Evolutionary conservation across 2,113 vertebrate species (phyloP), one percentile per base, ranked within the genome.

Genomic region (Chroicocephalus ridibundus): DNA sequence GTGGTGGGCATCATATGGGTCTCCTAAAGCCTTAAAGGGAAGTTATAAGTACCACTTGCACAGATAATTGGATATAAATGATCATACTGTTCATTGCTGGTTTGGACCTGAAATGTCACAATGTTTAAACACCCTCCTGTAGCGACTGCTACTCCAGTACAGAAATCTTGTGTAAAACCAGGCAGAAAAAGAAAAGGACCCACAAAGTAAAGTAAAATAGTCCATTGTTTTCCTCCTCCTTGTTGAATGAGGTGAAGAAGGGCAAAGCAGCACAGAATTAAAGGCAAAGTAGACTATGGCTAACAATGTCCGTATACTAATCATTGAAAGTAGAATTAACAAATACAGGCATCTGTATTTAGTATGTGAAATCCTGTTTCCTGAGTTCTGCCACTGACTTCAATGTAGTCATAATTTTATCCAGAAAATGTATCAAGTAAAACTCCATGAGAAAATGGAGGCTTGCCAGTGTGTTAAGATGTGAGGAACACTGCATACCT

Each of bases 1-100:
- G 24, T 0, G 0, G 16, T 46, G 36, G 20, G 42, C 54, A 70
- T n/a, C 26, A 7, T 11, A 6, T 22, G 9, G 21, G 55, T 26
- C 51, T 88, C 40, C 44, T 57, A 34, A 89, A 81, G 36, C 19
- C 47, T n/a, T n/a, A n/a, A 60, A 55, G n/a, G 32, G 19, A 80
- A 78, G 27, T 42, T 70, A 18, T 5, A 62, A 16, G 38, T 61
- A 65, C 32, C 49, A 12, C 8, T 15, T 47, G 24, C n/a, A 52
- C 66, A 65, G 38, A 55, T n/a, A 77, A 81, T 60, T 69, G 51
- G 46, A 31, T 27, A 34, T 60, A 51, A 68, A 61, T 24, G 3
- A 71, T 42, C 42, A 11, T 10, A 15, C 13, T 51, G 10, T n/a
- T 84, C 40, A 44, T 38, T 38, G 47, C 24, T 29, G 15, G 18